Percentiles rank a stretch among this genome's conserved stretches.
These are phyloP conservation scores for Ridgeia piscesae DNA, from an alignment of 1,140 invertebrate genomes.

Conservation along the genomic window DNA sequence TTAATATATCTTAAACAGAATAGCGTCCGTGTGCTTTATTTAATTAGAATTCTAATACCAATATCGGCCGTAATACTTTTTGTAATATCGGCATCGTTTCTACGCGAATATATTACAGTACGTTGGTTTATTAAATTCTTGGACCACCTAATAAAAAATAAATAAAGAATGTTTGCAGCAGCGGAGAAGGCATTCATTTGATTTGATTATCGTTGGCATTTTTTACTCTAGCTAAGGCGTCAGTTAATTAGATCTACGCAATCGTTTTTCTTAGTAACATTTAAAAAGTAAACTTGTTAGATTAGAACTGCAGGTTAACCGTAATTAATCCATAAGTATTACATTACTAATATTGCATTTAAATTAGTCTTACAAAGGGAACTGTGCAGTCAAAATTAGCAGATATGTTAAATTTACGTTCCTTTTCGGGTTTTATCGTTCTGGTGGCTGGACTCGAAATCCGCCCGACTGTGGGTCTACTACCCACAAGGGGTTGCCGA, in stretches of 20 bases:
- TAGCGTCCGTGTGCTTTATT: neutral
- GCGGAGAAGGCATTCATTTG: neutral
- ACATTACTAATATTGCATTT: no score
- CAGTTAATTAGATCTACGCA: no score
- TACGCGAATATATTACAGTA: neutral
- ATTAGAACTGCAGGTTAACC: no score
- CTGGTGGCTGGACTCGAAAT: neutral
- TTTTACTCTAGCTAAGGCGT: neutral
- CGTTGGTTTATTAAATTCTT: neutral
- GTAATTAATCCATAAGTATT: no score
- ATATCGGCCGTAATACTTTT: neutral
- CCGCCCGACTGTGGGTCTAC: no score
- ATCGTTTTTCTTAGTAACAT: no score
- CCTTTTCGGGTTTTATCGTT: no score
- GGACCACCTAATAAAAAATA: neutral
- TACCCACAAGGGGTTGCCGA: neutral
- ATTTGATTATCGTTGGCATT: neutral
- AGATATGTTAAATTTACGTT: no score
- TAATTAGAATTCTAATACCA: neutral
- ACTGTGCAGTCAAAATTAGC: no score
- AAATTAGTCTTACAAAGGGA: no score
- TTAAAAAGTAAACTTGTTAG: no score
- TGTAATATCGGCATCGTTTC: neutral
- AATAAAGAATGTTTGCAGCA: neutral
- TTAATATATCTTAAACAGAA: neutral